phyloP scores from a whole-genome alignment of 2,113 vertebrate species.

The Condylura cristata region DNA sequence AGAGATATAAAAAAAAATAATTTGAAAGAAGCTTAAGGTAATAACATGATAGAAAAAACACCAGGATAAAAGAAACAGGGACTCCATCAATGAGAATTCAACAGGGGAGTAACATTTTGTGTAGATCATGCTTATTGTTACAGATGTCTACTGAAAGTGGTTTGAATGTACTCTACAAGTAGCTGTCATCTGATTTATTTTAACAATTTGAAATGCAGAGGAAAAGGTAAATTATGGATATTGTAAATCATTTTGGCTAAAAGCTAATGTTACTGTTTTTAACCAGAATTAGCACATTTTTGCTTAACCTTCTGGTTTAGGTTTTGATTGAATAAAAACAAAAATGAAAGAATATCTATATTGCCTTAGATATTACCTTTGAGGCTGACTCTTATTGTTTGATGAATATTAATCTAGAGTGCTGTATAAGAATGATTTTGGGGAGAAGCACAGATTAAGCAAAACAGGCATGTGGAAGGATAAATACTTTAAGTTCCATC shows the following conservation, averaged over 20 bases:
- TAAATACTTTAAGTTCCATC: neutral
- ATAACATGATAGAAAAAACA: conserved; percentile 28
- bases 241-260: neutral
- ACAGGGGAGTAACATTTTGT: neutral
- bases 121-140: neutral
- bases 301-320: neutral
- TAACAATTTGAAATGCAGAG: neutral
- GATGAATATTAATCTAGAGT: neutral
- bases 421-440: neutral
- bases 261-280: neutral
- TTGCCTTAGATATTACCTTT: neutral
- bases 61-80: neutral
- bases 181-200: neutral
- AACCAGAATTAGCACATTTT: neutral
- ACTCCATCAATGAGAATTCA: neutral
- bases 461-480: neutral
- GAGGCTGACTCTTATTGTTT: too few relatives aligned
- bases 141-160: neutral
- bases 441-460: neutral
- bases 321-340: neutral
- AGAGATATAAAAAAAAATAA: neutral
- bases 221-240: conserved; percentile 9
- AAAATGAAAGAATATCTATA: neutral
- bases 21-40: neutral
- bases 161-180: neutral